phyloP scores from a whole-genome alignment of 2,888 invertebrate species.

The Labia minor region DNA sequence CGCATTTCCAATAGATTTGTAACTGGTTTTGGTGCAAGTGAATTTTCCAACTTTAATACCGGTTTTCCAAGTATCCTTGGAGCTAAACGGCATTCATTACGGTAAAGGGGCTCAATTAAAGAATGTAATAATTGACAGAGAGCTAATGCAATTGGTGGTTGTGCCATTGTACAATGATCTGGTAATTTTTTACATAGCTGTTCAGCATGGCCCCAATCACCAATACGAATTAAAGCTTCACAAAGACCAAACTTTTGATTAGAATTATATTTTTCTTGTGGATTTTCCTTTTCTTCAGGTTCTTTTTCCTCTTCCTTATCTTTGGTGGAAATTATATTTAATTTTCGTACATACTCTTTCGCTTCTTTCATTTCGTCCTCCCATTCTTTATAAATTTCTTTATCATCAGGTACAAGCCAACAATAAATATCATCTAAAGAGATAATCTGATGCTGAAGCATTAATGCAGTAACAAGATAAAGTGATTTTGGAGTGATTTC shows the following conservation, averaged over 20 bases:
- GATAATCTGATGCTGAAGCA: constrained; percentile 80
- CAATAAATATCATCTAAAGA: constrained; percentile 77
- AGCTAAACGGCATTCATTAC: constrained; percentile 63
- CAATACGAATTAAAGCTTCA: constrained; percentile 75
- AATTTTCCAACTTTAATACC: constrained; percentile 41
- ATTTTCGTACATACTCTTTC: constrained; percentile 76
- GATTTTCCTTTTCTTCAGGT: constrained; percentile 56
- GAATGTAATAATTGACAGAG: constrained; percentile 71
- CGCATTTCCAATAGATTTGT: constrained; percentile 60
- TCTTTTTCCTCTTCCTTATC: constrained; percentile 64
- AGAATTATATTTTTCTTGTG: constrained; percentile 42
- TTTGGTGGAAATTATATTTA: constrained; percentile 70
- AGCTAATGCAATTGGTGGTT: constrained; percentile 65
- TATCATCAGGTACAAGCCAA: constrained; percentile 82
- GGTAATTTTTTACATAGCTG: constrained; percentile 73
- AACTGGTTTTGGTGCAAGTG: constrained; percentile 54
- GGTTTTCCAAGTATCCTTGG: constrained; percentile 55
- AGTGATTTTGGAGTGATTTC: constrained; percentile 59
- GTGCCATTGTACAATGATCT: constrained; percentile 62
- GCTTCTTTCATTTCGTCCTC: constrained; percentile 73
- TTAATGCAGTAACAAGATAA: constrained; percentile 78
- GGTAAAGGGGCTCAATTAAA: constrained; percentile 77
- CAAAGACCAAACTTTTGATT: constrained; percentile 94
- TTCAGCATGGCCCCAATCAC: constrained; percentile 82
- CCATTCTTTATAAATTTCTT: constrained; percentile 64